Conservation (phyloP, 2,888 invertebrate genomes). For the Fragum fragum region DNA sequence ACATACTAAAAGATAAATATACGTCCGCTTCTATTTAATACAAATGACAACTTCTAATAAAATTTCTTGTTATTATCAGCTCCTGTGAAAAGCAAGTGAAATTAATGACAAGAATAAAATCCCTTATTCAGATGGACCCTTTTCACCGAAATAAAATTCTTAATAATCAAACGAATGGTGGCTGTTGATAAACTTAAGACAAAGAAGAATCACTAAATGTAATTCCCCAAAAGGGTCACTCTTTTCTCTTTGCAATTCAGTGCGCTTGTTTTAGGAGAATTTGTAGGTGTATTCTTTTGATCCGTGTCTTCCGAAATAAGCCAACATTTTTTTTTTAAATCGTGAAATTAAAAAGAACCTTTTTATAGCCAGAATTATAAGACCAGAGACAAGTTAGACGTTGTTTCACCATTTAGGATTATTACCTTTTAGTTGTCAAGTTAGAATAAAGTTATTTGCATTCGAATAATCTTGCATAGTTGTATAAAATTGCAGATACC, state of each 20-base stretch:
- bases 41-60: not conserved
- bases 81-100: not conserved
- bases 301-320: no score
- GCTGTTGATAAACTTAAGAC: slow-evolving; percentile 8
- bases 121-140: not conserved
- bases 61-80: not conserved
- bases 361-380: no score
- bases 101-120: not conserved
- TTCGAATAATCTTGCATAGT: no score
- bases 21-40: not conserved
- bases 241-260: not conserved
- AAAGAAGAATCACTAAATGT: slow-evolving; percentile 12
- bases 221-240: slow-evolving; percentile 16
- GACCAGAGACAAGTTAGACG: no score
- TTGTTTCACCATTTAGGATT: no score
- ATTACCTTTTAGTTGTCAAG: no score
- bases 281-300: no score
- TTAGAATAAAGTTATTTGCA: no score
- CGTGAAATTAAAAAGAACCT: no score
- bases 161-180: slow-evolving; percentile 5
- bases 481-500: no score
- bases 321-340: no score
- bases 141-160: not conserved
- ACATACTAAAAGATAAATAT: not conserved
- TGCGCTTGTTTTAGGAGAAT: no score